Conservation (phyloP, 2,888 invertebrate species). For the Priocnemis perturbator region DNA sequence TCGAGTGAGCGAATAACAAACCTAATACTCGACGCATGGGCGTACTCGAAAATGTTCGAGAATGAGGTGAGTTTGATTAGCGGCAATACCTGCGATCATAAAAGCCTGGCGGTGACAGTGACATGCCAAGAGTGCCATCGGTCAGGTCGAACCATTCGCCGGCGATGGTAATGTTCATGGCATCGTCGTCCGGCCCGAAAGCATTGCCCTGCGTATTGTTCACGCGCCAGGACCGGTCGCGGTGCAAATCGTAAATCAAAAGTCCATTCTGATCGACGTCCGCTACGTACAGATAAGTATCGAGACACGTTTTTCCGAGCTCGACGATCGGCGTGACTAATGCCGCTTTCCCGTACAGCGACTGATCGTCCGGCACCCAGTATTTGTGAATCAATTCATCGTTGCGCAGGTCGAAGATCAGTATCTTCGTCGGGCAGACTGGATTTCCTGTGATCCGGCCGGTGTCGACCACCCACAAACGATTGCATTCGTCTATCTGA, state of each 20-base stretch:
- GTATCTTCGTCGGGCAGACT: constrained; percentile 72
- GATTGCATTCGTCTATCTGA: constrained; percentile 74
- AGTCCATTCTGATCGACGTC: constrained; percentile 69
- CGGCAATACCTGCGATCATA: constrained; percentile 49
- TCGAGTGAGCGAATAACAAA: too few species aligned
- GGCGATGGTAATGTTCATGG: constrained; percentile 69
- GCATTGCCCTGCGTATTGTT: constrained; percentile 71
- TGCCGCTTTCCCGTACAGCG: constrained; percentile 61
- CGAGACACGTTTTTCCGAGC: constrained; percentile 65
- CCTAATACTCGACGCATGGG: too few species aligned
- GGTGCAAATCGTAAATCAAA: constrained; percentile 66
- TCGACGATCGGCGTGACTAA: constrained; percentile 72
- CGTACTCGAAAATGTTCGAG: too few species aligned
- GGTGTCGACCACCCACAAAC: constrained; percentile 74
- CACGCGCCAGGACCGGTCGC: constrained; percentile 68
- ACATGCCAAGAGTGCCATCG: constrained; percentile 72
- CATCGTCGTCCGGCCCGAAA: constrained; percentile 70
- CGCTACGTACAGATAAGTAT: constrained; percentile 70
- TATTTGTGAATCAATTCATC: constrained; percentile 69
- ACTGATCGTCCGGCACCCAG: constrained; percentile 65
- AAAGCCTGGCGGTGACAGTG: constrained; percentile 69
- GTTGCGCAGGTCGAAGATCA: constrained; percentile 72
- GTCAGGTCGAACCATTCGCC: constrained; percentile 69
- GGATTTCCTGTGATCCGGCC: constrained; percentile 58
- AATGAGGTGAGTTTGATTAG: too few species aligned